These are phyloP conservation scores for Drosophila emarginata DNA, from an alignment of 2,888 invertebrate genomes.

Conservation along the genomic window DNA sequence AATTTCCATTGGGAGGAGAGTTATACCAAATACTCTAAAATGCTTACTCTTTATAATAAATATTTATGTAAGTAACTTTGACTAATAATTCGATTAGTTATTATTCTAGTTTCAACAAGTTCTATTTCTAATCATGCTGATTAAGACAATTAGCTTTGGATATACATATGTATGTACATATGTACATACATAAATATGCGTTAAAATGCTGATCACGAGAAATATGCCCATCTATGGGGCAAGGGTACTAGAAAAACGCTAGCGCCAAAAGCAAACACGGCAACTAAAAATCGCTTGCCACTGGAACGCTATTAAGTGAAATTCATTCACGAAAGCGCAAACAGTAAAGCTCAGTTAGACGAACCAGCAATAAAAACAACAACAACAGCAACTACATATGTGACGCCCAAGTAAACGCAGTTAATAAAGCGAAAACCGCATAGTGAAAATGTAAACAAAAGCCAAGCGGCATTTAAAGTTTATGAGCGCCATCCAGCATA, in stretches of 20 bases:
- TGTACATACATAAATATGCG: too few species aligned
- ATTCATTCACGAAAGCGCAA: slow-evolving; percentile 66
- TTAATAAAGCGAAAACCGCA: slow-evolving; percentile 67
- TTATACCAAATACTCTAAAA: too few species aligned
- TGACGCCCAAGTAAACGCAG: slow-evolving; percentile 65
- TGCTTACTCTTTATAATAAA: too few species aligned
- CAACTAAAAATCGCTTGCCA: slow-evolving; percentile 40
- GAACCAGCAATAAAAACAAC: slow-evolving; percentile 17
- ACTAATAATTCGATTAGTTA: too few species aligned
- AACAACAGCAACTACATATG: slow-evolving; percentile 25
- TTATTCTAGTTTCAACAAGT: too few species aligned
- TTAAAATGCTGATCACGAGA: too few species aligned
- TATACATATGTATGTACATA: too few species aligned
- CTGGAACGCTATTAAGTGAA: slow-evolving; percentile 65
- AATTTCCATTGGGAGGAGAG: not conserved
- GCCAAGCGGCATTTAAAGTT: slow-evolving; percentile 41
- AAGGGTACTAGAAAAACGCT: not conserved
- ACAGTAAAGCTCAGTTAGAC: slow-evolving; percentile 39
- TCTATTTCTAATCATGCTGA: too few species aligned
- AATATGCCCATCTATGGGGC: slow-evolving; percentile 14
- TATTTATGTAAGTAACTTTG: too few species aligned
- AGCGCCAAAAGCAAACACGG: slow-evolving; percentile 3
- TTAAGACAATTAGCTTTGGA: too few species aligned
- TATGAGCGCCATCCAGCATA: slow-evolving; percentile 30
- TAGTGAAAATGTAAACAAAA: slow-evolving; percentile 69